Evolutionary conservation across 2,888 invertebrate species (phyloP).

Genomic region (Venustoraphidia nigricollis): DNA sequence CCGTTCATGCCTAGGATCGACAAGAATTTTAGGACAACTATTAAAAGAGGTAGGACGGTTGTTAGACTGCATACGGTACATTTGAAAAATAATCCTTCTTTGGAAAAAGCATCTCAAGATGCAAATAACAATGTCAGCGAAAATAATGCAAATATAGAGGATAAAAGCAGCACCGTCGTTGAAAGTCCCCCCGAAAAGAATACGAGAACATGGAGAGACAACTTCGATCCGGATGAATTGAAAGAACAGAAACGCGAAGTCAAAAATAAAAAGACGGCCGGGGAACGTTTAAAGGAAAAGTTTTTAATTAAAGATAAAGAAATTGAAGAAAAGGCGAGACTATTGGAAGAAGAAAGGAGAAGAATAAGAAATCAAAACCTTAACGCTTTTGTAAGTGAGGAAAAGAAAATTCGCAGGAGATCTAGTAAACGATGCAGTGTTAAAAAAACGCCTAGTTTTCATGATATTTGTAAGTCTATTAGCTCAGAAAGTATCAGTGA

Average conservation of each 20-base stretch:
- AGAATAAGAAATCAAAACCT: constrained; percentile 12
- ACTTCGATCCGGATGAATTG: constrained; percentile 40
- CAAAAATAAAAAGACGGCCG: constrained; percentile 44
- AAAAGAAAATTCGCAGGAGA: constrained; percentile 23
- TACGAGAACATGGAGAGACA: constrained; percentile 40
- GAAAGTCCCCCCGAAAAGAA: constrained; percentile 16
- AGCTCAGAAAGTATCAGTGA: constrained; percentile 34
- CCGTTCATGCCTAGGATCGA: constrained; percentile 32
- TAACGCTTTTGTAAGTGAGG: constrained; percentile 13
- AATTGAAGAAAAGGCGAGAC: constrained; percentile 16
- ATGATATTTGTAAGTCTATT: constrained; percentile 37
- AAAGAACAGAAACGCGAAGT: constrained; percentile 33
- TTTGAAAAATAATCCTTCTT: constrained; percentile 19
- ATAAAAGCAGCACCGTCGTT: constrained; percentile 26
- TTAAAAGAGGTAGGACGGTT: constrained; percentile 56
- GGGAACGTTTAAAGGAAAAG: constrained; percentile 61
- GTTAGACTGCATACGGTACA: constrained; percentile 54
- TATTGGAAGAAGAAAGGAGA: constrained; percentile 13
- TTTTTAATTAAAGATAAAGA: constrained; percentile 48
- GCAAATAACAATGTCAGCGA: constrained; percentile 8
- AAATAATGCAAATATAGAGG: constrained; percentile 16
- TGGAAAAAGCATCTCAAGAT: constrained; percentile 13
- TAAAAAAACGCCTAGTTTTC: constrained; percentile 32
- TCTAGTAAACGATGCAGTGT: constrained; percentile 22
- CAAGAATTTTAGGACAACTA: constrained; percentile 37